phyloP scores from a whole-genome alignment of 1,140 invertebrate species.

The Bombus breviceps region DNA sequence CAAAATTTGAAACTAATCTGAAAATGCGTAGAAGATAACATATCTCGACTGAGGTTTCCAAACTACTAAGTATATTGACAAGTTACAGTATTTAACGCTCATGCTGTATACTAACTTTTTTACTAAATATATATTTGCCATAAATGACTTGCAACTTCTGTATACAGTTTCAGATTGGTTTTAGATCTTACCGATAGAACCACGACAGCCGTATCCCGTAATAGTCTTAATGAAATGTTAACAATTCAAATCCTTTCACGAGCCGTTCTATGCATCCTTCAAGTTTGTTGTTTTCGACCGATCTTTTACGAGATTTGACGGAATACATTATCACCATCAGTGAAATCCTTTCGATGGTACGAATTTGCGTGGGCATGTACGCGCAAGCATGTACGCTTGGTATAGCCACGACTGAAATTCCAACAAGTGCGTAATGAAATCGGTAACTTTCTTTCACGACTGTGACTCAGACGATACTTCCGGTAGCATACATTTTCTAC shows the following conservation, averaged over 20 bases:
- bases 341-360: constrained; percentile 31
- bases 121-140: too few species aligned
- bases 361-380: constrained; percentile 26
- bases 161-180: too few species aligned
- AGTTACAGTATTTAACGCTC: not conserved
- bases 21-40: too few species aligned
- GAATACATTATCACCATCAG: constrained; percentile 47
- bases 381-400: not conserved
- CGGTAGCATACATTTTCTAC: constrained; percentile 67
- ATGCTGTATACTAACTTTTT: not conserved
- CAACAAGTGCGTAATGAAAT: constrained; percentile 50
- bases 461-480: constrained; percentile 71
- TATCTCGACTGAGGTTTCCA: too few species aligned
- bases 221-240: not conserved
- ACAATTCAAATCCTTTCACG: not conserved
- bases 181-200: too few species aligned
- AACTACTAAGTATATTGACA: too few species aligned
- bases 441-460: constrained; percentile 68
- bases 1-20: too few species aligned
- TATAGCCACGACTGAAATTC: constrained; percentile 54
- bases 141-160: too few species aligned
- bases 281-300: too few species aligned
- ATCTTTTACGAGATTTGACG: not conserved
- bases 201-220: too few species aligned
- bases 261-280: not conserved